Conservation (phyloP, 2,113 vertebrate genomes). For the Antechinus flavipes region DNA sequence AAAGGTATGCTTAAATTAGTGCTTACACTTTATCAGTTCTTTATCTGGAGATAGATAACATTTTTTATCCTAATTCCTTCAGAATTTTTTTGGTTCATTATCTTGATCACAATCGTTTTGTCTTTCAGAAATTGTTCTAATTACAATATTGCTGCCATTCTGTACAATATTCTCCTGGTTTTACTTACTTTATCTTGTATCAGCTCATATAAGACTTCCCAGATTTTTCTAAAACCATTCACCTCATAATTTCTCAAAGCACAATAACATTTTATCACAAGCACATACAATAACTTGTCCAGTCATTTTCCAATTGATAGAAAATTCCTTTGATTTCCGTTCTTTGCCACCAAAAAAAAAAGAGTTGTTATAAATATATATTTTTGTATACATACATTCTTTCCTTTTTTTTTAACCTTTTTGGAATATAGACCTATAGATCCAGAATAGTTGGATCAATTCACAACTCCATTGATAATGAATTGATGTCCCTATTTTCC, state of each 20-base stretch:
- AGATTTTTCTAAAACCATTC: not conserved
- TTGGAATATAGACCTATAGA: not conserved
- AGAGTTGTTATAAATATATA: not conserved
- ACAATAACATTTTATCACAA: not conserved
- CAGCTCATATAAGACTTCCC: not conserved
- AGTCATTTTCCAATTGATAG: not conserved
- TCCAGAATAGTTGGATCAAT: not conserved
- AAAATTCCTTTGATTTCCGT: not conserved
- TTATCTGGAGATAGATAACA: not conserved
- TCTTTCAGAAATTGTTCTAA: not conserved
- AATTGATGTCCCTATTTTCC: not conserved
- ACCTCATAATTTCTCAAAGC: not conserved
- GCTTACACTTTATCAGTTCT: not conserved
- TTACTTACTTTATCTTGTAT: not conserved
- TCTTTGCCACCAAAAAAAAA: not conserved
- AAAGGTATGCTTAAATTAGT: not conserved
- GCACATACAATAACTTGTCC: not conserved
- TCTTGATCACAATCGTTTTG: not conserved
- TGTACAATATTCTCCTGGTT: not conserved
- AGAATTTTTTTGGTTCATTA: not conserved
- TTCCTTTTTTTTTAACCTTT: not conserved
- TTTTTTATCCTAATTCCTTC: not conserved
- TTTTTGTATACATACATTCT: not conserved
- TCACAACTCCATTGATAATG: not conserved
- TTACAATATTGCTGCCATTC: not conserved